These are phyloP conservation scores for Bombus terrestris DNA, from an alignment of 1,140 invertebrate genomes.

Conservation along the genomic window DNA sequence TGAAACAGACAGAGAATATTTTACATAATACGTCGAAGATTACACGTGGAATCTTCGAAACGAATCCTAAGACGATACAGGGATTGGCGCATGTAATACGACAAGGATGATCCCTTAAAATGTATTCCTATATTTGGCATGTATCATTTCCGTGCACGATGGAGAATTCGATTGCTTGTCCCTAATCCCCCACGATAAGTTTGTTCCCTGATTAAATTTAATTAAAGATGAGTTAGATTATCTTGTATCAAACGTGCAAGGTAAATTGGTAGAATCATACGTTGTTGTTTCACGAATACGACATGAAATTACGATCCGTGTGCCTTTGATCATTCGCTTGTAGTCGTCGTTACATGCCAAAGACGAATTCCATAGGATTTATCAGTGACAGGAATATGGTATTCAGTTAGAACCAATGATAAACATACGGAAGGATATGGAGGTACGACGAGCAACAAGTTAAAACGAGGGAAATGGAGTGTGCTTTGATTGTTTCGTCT, in stretches of 20 bases:
- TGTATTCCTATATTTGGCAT: background rate
- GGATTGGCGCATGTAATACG: background rate
- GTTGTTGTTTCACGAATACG: background rate
- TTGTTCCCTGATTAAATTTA: background rate
- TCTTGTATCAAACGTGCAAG: background rate
- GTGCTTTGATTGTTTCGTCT: background rate
- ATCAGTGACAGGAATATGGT: too few species aligned
- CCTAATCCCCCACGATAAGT: background rate
- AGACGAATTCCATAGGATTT: slow-evolving; percentile 7
- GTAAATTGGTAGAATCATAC: background rate
- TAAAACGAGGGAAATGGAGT: slow-evolving; percentile 22
- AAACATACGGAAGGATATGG: background rate
- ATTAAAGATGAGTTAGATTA: background rate
- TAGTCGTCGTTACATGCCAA: slow-evolving; percentile 8
- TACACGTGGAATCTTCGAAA: background rate
- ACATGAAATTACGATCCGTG: background rate
- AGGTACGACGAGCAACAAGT: slow-evolving; percentile 36
- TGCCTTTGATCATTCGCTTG: slow-evolving; percentile 38
- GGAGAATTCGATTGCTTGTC: background rate
- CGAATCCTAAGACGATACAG: background rate
- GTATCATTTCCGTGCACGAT: background rate
- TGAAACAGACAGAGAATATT: too few species aligned
- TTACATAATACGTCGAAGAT: background rate
- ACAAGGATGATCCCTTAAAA: background rate
- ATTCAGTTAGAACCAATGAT: background rate